Base-by-base conservation (phyloP, 2,888 invertebrate genomes). In the Epicampocera succincta region DNA sequence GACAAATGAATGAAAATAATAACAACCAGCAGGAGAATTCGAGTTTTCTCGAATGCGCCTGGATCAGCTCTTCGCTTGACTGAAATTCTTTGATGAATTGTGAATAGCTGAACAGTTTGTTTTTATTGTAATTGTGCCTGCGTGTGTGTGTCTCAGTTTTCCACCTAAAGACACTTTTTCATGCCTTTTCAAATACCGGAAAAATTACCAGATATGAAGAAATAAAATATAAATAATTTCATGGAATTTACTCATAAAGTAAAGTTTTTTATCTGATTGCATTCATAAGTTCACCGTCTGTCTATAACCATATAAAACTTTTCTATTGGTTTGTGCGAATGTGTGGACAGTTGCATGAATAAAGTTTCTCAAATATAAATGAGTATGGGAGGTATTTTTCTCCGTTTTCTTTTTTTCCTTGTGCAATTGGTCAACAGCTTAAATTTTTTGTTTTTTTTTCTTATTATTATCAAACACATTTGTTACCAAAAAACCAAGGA, bases 241-340 rank as follows among this genome's bases (percentile, higher is more conserved):
- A 80, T 65, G 80, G 65, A 75, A 80, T 80, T 80, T 60, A 65
- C 65, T 66, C 54, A 66, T 75, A 75, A 80, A 75, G 60, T 66
- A 46, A 58, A 46, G 11, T 33, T 40, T 72, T 69, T 69, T 80
- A 80, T 75, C 75, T 71, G 71, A 80, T 80, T 75, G 65, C 58
- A 46, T 71, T 54, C 66, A 52, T 48, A 66, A 75, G 80, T 71
- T 80, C 78, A 40, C 38, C 46, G 19, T 15, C 38, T 40, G 19
- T 15, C 63, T 17, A 52, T 60, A 60, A 17, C 5, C 19, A 25
- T n/a, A 40, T n/a, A 21, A 48, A 65, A 78, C 44, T 17, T 11
- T 33, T 13, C 13, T 54, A 52, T 17, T 44, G 38, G 25, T 50
- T 13, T 38, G 33, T 48, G 46, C 48, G 52, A 2, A 66, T 19